phyloP scores from a whole-genome alignment of 2,888 invertebrate genomes.

The Eupithecia tripunctaria region DNA sequence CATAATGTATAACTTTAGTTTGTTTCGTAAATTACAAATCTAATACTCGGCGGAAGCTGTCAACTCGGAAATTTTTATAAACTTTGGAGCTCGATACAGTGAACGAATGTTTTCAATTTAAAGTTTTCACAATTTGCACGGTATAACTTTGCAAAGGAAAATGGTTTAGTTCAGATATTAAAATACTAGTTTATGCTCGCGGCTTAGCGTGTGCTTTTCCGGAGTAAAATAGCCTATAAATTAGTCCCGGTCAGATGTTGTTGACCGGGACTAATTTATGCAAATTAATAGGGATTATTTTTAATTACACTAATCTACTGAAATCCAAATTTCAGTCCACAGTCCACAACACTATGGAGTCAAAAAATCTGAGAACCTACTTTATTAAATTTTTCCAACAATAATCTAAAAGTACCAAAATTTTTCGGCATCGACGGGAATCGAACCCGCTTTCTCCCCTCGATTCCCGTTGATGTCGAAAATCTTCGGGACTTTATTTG shows the following conservation, averaged over 20 bases:
- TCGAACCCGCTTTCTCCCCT: too few relatives aligned
- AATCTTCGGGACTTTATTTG: too few relatives aligned
- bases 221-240: not conserved
- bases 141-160: not conserved
- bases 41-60: not conserved
- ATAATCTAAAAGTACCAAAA: too few relatives aligned
- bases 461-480: too few relatives aligned
- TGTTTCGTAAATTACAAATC: not conserved
- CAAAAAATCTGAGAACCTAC: too few relatives aligned
- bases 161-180: slow-evolving; percentile 6
- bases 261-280: not conserved
- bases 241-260: not conserved
- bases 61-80: slow-evolving; percentile 10
- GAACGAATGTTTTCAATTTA: slow-evolving; percentile 27
- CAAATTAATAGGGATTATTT: not conserved
- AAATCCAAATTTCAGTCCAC: not conserved
- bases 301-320: not conserved
- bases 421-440: too few relatives aligned
- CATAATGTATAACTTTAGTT: not conserved
- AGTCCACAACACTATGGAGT: too few relatives aligned
- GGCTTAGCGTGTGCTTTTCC: not conserved
- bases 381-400: too few relatives aligned
- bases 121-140: slow-evolving; percentile 19
- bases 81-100: not conserved
- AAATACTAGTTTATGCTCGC: not conserved